These are phyloP conservation scores for Hypanus sabinus DNA, from an alignment of 2,113 vertebrate species.

Conservation along the genomic window DNA sequence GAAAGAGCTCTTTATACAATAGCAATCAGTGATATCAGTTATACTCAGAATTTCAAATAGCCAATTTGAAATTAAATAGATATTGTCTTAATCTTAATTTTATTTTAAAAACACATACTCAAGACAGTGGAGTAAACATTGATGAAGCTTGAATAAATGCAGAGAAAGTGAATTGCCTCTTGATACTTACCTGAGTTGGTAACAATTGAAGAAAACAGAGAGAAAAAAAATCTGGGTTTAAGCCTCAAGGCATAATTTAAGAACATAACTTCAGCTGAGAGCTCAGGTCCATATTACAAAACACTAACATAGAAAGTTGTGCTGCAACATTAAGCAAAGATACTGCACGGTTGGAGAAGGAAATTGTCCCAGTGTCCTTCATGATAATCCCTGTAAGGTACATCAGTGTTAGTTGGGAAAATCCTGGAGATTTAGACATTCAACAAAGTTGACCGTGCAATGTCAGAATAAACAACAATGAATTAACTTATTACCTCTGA, in stretches of 20 bases:
- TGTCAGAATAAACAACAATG: too few species aligned
- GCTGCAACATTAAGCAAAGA: neutral
- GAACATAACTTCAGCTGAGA: neutral
- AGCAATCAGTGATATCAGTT: neutral
- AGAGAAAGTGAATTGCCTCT: neutral
- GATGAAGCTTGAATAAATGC: neutral
- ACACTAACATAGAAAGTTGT: neutral
- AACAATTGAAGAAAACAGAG: neutral
- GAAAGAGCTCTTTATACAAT: neutral
- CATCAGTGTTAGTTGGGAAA: too few species aligned
- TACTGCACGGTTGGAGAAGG: neutral
- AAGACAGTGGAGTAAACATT: neutral
- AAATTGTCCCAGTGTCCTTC: neutral
- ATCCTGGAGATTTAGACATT: too few species aligned
- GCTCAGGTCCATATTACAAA: neutral
- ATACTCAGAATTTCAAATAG: neutral
- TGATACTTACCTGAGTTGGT: neutral
- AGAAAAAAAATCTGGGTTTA: neutral
- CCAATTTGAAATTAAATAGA: neutral
- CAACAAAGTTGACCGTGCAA: too few species aligned
- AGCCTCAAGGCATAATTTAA: neutral
- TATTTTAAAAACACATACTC: too few species aligned
- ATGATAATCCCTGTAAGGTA: neutral
- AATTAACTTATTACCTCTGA: too few species aligned
- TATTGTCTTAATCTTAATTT: neutral